Base-by-base conservation (phyloP, 2,888 invertebrate species). In the Anorthoa munda region DNA sequence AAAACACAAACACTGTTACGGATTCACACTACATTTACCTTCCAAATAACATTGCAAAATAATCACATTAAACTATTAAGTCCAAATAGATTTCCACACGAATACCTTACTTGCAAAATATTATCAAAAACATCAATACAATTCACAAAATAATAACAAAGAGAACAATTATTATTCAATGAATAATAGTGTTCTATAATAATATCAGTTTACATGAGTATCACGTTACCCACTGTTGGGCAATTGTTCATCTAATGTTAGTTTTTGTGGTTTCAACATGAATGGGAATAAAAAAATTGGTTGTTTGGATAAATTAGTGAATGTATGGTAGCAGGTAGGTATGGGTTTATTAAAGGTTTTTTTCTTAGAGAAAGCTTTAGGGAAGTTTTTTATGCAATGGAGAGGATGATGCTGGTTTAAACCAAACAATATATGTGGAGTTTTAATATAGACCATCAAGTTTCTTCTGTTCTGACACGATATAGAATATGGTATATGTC, bases 51-150 rank as follows among this genome's bases (percentile, higher is more conserved):
- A 46, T 68, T 2, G 21, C 67, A 31, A 69, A 60, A 75, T 66
- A 73, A 66, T 70, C 77, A 66, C 51, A 81, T 71, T 74, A 82
- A 71, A 71, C 79, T 73, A 81, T 73, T 76, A 78, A 65, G 50
- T 46, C 64, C 77, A 79, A 77, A 86, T 80, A 66, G 17, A 66
- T 82, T 87, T 87, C 89, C 89, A 90, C 78, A 17, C 79, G 77
- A 77, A 79, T 90, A 88, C 90, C 82, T 81, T 85, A 88, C 89
- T 91, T 87, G 90, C 91, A 86, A 90, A 91, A 91, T 88, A 91
- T 90, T 90, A 86, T 87, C 77, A 53, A 53, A 65, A 72, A 81
- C 82, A 86, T 81, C 77, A 83, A 82, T 72, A 75, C 70, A 66
- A n/a, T 31, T 56, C 18, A 72, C 71, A 55, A 77, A 73, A 39